Evolutionary conservation across 1,140 invertebrate genomes (phyloP).

Genomic region (Agrypnia vestita): DNA sequence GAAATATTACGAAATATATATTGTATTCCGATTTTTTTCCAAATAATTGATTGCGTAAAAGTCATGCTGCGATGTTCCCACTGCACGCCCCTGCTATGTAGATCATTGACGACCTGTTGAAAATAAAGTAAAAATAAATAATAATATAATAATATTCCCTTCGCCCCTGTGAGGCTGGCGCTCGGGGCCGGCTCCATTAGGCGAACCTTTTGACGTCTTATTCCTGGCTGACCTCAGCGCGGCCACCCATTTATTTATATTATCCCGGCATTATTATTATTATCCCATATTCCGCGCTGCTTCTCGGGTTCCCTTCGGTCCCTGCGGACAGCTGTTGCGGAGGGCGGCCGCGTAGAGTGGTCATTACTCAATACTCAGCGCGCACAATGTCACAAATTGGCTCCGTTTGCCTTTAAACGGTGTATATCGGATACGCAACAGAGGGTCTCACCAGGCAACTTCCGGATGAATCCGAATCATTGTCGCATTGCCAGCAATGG

Average conservation of each 20-base stretch:
- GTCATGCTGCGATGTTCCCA: no score
- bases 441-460: no score
- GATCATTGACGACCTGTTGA: background rate
- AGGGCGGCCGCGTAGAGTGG: background rate
- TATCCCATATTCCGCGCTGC: slow-evolving; percentile 14
- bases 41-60: no score
- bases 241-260: slow-evolving; percentile 49
- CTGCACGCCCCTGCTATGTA: no score
- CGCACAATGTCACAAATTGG: background rate
- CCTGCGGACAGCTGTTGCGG: slow-evolving; percentile 37
- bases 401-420: no score
- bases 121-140: background rate
- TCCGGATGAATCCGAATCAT: no score
- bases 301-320: slow-evolving; percentile 37
- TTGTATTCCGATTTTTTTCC: no score
- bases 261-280: slow-evolving; percentile 34
- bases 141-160: no score
- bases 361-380: background rate
- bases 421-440: no score
- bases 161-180: no score
- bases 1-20: no score
- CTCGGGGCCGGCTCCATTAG: slow-evolving; percentile 41
- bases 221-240: slow-evolving; percentile 30
- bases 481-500: no score
- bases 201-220: slow-evolving; percentile 51